Base-by-base conservation (phyloP, 2,113 vertebrate species). In the Platysteira castanea region DNA sequence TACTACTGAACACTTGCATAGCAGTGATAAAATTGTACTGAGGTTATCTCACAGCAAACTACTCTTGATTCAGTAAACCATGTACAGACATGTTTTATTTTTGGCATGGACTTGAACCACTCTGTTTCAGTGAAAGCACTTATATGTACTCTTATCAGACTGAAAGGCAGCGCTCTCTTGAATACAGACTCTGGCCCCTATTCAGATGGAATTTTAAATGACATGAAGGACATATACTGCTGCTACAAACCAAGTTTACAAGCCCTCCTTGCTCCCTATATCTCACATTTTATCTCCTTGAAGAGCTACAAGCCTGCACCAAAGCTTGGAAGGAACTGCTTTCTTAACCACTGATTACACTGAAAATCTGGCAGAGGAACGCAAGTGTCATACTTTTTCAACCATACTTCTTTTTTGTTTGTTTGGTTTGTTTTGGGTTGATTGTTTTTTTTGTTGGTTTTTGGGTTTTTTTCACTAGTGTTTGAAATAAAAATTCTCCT, bases 241-340 rank as follows among this genome's bases (percentile, higher is more conserved):
- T 77, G 28, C 33, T 70, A n/a, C 28, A 81, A 74, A 49, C 5
- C 11, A 53, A 65, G 10, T 50, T 85, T 53, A 39, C 23, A 84
- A 57, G 7, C 12, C 15, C 21, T 35, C 9, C 33, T n/a, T 0
- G 0, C 20, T 33, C 18, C 5, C 18, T 33, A 1, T 13, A 44
- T 8, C 30, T 68, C 65, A 71, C 31, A 60, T 56, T 91, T 70
- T 12, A 7, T 74, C 80, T 95, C 85, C 77, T 41, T 96, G 75
- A 90, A 67, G 50, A 90, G 17, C 37, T 49, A 69, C 63, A 61
- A 65, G 57, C 15, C 30, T 54, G 27, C 50, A 76, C 26, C 50
- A 84, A 74, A 70, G 15, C 11, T 76, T 94, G 63, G 53, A 73
- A 91, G 56, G 22, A 91, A 39, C 10, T 63, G 33, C 41, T 74